Evolutionary conservation across 2,888 invertebrate species (phyloP).

Genomic region (Listrodromus nycthemerus): DNA sequence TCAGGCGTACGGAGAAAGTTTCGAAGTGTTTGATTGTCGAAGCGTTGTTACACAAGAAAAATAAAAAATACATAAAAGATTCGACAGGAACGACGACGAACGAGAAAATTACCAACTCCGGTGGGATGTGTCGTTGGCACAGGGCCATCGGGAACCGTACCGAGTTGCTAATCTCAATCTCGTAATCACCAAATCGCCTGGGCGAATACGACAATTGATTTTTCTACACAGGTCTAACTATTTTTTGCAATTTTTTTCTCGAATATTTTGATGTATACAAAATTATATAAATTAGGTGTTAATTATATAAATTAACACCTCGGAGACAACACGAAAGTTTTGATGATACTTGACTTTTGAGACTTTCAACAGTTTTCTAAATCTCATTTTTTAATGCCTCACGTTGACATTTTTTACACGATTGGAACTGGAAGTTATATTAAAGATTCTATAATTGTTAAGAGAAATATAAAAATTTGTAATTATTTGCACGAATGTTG

Average conservation of each 20-base stretch:
- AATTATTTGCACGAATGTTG: background rate
- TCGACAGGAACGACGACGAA: constrained; percentile 18
- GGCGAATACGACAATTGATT: constrained; percentile 5
- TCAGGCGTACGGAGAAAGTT: constrained; percentile 62
- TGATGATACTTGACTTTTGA: background rate
- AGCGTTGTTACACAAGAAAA: constrained; percentile 56
- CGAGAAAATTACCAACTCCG: constrained; percentile 62
- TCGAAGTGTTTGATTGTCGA: constrained; percentile 58
- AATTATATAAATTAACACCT: background rate
- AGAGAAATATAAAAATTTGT: background rate
- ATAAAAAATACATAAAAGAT: background rate
- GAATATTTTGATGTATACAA: background rate
- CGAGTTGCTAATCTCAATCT: constrained; percentile 33
- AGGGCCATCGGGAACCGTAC: constrained; percentile 43
- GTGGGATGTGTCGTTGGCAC: constrained; percentile 55
- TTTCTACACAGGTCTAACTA: constrained; percentile 1
- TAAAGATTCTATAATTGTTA: background rate
- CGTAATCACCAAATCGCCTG: constrained; percentile 31
- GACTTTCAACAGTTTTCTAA: background rate
- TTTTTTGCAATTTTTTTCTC: background rate
- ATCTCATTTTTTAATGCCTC: background rate
- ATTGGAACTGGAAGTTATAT: no score
- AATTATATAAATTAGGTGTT: no score
- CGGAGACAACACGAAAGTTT: background rate
- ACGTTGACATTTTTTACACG: no score